Evolutionary conservation across 2,888 invertebrate species (phyloP).

Genomic region (Trilocha varians): DNA sequence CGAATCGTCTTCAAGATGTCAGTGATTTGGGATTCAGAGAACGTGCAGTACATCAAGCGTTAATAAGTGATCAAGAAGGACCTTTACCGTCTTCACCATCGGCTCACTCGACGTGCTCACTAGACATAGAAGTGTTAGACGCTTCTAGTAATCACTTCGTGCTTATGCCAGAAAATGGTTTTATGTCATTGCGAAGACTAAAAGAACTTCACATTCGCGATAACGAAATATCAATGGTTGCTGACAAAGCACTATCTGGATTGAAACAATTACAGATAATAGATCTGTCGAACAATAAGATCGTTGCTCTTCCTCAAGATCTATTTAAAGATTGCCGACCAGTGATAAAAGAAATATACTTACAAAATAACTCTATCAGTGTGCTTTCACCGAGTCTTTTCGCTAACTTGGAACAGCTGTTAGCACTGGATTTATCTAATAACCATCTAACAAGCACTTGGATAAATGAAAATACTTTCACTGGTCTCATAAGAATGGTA

Average conservation of each 20-base stretch:
- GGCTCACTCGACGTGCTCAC: conserved; percentile 76
- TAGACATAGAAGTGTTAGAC: conserved; percentile 88
- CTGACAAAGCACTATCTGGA: conserved; percentile 86
- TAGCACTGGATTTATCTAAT: conserved; percentile 86
- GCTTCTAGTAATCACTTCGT: conserved; percentile 89
- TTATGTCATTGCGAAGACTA: conserved; percentile 84
- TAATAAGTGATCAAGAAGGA: conserved; percentile 75
- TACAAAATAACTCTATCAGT: conserved; percentile 93
- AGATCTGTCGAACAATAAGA: conserved; percentile 92
- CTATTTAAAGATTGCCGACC: conserved; percentile 85
- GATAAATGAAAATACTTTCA: conserved; percentile 89
- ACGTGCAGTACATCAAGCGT: conserved; percentile 76
- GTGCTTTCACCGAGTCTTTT: conserved; percentile 89
- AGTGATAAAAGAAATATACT: conserved; percentile 88
- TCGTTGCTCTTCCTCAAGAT: conserved; percentile 89
- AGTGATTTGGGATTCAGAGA: conserved; percentile 89
- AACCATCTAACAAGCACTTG: conserved; percentile 90
- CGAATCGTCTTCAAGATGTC: conserved; percentile 90
- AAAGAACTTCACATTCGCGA: conserved; percentile 87
- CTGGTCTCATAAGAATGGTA: conserved; percentile 90
- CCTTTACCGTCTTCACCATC: conserved; percentile 50
- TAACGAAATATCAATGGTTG: conserved; percentile 91
- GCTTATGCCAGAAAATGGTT: conserved; percentile 85
- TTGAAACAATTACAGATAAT: conserved; percentile 87
- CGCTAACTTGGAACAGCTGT: conserved; percentile 86